Base-by-base conservation (phyloP, 2,113 vertebrate species). In the Anas platyrhynchos region DNA sequence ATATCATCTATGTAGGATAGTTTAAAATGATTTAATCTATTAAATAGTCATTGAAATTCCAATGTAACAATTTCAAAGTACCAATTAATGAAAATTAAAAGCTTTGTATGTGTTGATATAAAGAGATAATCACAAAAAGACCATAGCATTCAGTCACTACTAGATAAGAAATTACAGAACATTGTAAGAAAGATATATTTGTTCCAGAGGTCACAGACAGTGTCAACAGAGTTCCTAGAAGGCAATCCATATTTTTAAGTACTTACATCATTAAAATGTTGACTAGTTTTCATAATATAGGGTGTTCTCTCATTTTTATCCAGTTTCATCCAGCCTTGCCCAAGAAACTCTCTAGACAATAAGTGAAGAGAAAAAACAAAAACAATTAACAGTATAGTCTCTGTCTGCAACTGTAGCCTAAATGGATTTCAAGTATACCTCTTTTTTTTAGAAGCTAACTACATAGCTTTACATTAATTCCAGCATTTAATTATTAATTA, bases 311-410 rank as follows among this genome's bases (percentile, higher is more conserved):
- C 99, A 36, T 97, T 99, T 98, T 99, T 99, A 96, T 99, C 99
- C 22, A 98, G 93, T 97, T 99, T 99, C 99, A 99, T 99, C 99
- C 99, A 99, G 41, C 99, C 99, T 89, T 99, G 99, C 65, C 99
- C 99, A 91, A 99, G 98, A 97, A 99, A 99, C 97, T 99, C 99
- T 97, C 99, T 99, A 72, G 52, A 97, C 56, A 67, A 88, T 54
- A 21, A 85, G 3, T 4, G 12, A 9, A 87, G 41, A 73, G 82
- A 76, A 88, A 41, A 91, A 82, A 86, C 11, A 17, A 43, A 68
- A 89, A 68, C 16, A 85, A 72, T 87, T 61, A 36, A 61, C 8
- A 83, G 23, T 8, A 62, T 14, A 50, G 32, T 9, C 22, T 31
- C 44, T 83, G 17, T 23, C 44, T 92, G 46, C 22, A 86, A 83